Percentiles rank a stretch among this genome's conserved stretches.
These are phyloP conservation scores for Cairina moschata DNA, from an alignment of 2,113 vertebrate genomes.

Conservation along the genomic window DNA sequence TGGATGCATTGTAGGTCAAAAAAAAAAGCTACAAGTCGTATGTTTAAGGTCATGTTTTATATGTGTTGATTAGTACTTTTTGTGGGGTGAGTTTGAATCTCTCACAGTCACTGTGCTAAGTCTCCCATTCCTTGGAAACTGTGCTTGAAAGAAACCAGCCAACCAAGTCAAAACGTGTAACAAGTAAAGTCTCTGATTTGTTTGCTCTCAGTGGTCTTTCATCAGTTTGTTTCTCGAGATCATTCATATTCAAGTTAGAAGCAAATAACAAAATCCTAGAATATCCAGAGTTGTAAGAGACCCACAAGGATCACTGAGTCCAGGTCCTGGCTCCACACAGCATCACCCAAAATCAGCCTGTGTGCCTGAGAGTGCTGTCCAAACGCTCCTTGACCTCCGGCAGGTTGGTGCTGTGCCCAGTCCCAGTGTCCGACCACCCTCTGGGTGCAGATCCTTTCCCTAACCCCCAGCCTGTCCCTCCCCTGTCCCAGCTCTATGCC, in stretches of 20 bases:
- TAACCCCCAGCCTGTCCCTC: not conserved
- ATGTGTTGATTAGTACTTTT: not conserved
- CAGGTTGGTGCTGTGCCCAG: no score
- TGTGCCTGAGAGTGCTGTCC: no score
- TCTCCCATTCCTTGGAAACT: not conserved
- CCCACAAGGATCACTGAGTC: no score
- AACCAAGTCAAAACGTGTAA: not conserved
- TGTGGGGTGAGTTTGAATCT: not conserved
- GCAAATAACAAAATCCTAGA: not conserved
- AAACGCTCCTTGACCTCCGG: no score
- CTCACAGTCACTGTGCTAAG: not conserved
- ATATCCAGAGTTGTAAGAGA: no score
- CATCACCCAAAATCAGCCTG: no score
- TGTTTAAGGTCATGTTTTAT: not conserved
- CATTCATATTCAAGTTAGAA: not conserved
- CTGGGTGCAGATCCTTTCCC: not conserved
- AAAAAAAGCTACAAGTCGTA: not conserved
- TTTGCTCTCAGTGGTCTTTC: not conserved
- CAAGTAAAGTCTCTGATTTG: not conserved
- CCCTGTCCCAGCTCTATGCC: not conserved
- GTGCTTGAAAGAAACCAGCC: not conserved
- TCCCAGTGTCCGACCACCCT: not conserved
- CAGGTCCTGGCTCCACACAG: no score
- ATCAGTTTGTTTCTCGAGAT: not conserved
- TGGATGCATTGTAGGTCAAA: not conserved